Conservation (phyloP, 2,888 invertebrate species). For the Strigamia crassipes region DNA sequence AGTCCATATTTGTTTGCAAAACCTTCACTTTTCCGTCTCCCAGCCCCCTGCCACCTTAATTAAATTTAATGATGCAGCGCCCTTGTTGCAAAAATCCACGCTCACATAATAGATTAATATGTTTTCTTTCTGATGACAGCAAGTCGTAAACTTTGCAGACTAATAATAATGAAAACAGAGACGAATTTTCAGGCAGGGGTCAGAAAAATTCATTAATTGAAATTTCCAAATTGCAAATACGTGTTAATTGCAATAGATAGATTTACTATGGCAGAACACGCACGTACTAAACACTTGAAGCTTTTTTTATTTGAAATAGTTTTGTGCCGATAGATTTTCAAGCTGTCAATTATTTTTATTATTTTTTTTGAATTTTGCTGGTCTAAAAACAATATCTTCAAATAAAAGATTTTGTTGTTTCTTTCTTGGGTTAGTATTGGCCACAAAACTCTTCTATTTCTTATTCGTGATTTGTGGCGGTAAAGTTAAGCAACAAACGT, state of each 20-base stretch:
- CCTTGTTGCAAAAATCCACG: slow-evolving; percentile 28
- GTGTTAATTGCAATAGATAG: slow-evolving; percentile 15
- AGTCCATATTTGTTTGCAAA: slow-evolving; percentile 34
- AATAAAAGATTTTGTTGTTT: no score
- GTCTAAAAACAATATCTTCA: no score
- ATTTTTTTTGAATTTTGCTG: no score
- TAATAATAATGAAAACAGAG: not conserved
- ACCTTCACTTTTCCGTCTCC: slow-evolving; percentile 26
- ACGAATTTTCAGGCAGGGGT: slow-evolving; percentile 12
- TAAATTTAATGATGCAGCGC: slow-evolving; percentile 34
- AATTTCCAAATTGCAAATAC: slow-evolving; percentile 26
- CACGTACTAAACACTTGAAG: not conserved
- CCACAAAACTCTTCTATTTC: no score
- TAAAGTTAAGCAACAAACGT: no score
- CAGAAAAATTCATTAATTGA: slow-evolving; percentile 25
- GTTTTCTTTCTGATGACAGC: slow-evolving; percentile 26
- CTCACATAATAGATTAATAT: slow-evolving; percentile 29
- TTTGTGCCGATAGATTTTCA: not conserved
- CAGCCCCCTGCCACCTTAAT: slow-evolving; percentile 25
- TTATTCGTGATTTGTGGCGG: no score
- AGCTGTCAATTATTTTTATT: no score
- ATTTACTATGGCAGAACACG: not conserved
- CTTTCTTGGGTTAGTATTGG: no score
- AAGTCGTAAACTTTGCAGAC: slow-evolving; percentile 14
- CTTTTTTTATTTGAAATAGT: not conserved